Evolutionary conservation across 2,797 vertebrate genomes (phyloP).

Genomic region (Hoplostethus atlanticus): DNA sequence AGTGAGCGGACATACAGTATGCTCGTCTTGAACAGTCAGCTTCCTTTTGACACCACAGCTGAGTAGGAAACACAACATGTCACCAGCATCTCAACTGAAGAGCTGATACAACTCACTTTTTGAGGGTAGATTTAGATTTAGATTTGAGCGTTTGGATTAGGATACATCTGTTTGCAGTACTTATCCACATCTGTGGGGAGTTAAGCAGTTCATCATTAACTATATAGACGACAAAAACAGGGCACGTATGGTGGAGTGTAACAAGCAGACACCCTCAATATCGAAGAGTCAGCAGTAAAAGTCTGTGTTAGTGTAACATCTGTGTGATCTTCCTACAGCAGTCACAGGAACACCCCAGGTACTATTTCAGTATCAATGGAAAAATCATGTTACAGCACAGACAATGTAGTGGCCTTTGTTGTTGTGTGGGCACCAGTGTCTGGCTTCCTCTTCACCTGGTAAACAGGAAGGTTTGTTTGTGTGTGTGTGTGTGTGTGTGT

Average conservation of each 20-base stretch:
- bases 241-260: too few relatives aligned
- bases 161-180: background rate
- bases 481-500: constrained; percentile 4
- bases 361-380: constrained; percentile 36
- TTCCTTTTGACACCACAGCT: too few relatives aligned
- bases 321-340: constrained; percentile 15
- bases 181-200: background rate
- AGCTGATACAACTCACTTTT: background rate
- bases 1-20: background rate
- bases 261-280: too few relatives aligned
- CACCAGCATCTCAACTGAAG: background rate
- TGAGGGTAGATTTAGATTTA: too few relatives aligned
- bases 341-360: constrained; percentile 33
- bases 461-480: constrained; percentile 62
- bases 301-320: background rate
- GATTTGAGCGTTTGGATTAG: background rate
- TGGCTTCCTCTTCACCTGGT: constrained; percentile 64
- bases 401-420: constrained; percentile 58
- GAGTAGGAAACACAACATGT: background rate
- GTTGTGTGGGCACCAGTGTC: constrained; percentile 51
- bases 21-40: too few relatives aligned
- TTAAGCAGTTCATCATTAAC: background rate
- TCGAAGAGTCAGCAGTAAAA: too few relatives aligned
- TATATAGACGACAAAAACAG: too few relatives aligned
- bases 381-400: constrained; percentile 15